These are phyloP conservation scores for Saxidomus purpurata DNA, from an alignment of 1,140 invertebrate species.

Conservation along the genomic window DNA sequence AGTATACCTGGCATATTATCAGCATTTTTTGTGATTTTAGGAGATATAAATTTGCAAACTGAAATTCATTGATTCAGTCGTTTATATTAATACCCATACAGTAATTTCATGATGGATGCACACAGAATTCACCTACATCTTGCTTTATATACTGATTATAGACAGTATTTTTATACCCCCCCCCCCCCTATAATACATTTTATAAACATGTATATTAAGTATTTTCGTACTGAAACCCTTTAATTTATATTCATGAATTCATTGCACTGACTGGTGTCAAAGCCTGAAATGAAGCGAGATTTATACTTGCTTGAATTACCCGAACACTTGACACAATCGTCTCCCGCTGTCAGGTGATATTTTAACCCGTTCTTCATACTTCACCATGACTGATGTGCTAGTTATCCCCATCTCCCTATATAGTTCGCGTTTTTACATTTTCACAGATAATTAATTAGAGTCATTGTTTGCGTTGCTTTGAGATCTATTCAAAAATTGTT, in stretches of 20 bases:
- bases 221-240: neutral
- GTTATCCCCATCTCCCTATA: neutral
- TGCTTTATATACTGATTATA: neutral
- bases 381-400: slow-evolving; percentile 34
- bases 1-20: no score
- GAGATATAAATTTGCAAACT: no score
- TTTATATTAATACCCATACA: neutral
- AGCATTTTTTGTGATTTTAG: no score
- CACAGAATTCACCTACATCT: neutral
- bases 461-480: neutral
- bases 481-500: neutral
- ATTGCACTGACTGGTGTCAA: slow-evolving; percentile 49
- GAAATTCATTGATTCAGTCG: no score
- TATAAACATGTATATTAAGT: neutral
- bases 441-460: slow-evolving; percentile 42
- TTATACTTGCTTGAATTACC: slow-evolving; percentile 55
- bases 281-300: slow-evolving; percentile 25
- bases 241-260: slow-evolving; percentile 66
- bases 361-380: slow-evolving; percentile 38
- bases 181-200: no score
- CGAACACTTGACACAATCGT: slow-evolving; percentile 36
- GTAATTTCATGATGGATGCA: slow-evolving; percentile 20
- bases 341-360: slow-evolving; percentile 42
- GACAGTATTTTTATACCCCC: neutral
- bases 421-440: slow-evolving; percentile 21